Conservation (phyloP, 1,140 invertebrate species). For the Pantala flavescens region DNA sequence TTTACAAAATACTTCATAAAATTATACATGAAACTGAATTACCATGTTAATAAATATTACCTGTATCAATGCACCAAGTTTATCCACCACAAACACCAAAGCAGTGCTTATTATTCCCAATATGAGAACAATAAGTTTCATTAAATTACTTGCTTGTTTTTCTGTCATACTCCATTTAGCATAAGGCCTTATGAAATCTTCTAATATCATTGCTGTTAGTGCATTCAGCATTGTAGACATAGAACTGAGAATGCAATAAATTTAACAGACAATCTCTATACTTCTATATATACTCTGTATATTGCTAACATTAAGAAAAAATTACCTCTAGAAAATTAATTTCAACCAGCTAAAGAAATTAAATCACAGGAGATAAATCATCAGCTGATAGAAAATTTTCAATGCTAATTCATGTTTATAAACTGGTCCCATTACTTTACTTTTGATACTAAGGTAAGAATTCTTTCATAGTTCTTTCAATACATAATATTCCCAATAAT, state of each 20-base stretch:
- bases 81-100: constrained; percentile 31
- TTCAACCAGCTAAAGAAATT: too few relatives aligned
- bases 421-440: too few relatives aligned
- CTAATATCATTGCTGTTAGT: constrained; percentile 34
- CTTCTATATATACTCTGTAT: constrained; percentile 10
- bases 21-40: neutral
- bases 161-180: constrained; percentile 22
- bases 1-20: neutral
- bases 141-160: constrained; percentile 25
- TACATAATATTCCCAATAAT: too few relatives aligned
- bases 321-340: too few relatives aligned
- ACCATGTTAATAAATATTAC: constrained; percentile 21
- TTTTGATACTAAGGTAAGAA: too few relatives aligned
- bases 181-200: constrained; percentile 32
- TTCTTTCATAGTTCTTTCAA: too few relatives aligned
- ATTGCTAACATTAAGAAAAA: too few relatives aligned
- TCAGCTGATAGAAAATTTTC: too few relatives aligned
- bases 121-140: constrained; percentile 31
- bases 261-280: constrained; percentile 14
- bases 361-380: too few relatives aligned
- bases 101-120: constrained; percentile 31
- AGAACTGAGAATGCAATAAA: constrained; percentile 27
- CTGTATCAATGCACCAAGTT: constrained; percentile 32
- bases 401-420: too few relatives aligned
- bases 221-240: constrained; percentile 32